Conservation (phyloP, 2,113 vertebrate genomes). For the Pseudorasbora parva region DNA sequence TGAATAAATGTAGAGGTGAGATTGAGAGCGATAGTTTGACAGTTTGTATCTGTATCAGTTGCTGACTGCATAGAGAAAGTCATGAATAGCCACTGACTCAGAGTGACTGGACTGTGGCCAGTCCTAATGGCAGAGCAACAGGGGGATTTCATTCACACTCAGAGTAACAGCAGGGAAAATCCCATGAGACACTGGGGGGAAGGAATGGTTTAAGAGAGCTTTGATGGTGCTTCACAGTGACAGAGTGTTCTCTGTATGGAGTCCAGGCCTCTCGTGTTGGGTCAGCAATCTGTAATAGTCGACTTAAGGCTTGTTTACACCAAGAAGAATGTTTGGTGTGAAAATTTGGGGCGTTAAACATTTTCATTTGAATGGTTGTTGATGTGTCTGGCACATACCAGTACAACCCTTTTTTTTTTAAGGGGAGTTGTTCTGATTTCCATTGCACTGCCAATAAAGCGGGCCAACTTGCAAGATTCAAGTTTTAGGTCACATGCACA, state of each 20-base stretch:
- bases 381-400: neutral
- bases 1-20: neutral
- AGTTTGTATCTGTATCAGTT: neutral
- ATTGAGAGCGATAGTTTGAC: neutral
- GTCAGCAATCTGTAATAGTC: constrained; percentile 35
- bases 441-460: neutral
- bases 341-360: neutral
- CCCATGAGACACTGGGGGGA: constrained; percentile 63
- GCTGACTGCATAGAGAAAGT: constrained; percentile 18
- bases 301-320: constrained; percentile 1
- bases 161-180: constrained; percentile 68
- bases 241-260: neutral
- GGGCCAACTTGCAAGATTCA: neutral
- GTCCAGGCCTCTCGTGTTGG: constrained; percentile 24
- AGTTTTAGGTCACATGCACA: neutral
- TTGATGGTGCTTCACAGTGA: constrained; percentile 70
- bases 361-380: neutral
- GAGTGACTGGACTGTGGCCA: constrained; percentile 62
- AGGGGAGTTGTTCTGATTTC: neutral
- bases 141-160: constrained; percentile 66
- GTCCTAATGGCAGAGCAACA: constrained; percentile 68
- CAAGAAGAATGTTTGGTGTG: neutral
- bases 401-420: too few relatives aligned
- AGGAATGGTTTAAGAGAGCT: constrained; percentile 69
- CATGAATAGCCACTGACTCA: constrained; percentile 57